These are phyloP conservation scores for Philereme transversata DNA, from an alignment of 2,888 invertebrate genomes.

Conservation along the genomic window DNA sequence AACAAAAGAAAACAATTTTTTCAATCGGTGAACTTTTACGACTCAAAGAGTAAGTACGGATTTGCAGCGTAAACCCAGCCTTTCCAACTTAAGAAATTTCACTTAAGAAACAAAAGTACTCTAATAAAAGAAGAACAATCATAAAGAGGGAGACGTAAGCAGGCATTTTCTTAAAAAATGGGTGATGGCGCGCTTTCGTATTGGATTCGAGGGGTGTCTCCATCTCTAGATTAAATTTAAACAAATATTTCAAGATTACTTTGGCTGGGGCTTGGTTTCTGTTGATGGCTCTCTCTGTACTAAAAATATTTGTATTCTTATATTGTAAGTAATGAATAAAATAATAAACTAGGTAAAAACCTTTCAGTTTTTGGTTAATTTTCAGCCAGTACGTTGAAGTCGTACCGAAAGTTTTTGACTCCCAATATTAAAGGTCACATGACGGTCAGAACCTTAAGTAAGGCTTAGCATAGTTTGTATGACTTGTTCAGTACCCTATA, in stretches of 20 bases:
- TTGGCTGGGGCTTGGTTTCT: constrained; percentile 10
- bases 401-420: no score
- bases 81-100: constrained; percentile 79
- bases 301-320: constrained; percentile 13
- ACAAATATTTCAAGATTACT: constrained; percentile 29
- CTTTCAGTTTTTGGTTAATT: no score
- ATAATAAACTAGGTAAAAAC: no score
- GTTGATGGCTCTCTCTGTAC: constrained; percentile 11
- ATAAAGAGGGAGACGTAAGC: constrained; percentile 76
- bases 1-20: constrained; percentile 65
- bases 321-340: neutral
- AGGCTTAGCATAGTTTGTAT: no score
- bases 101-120: constrained; percentile 82
- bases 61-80: constrained; percentile 74
- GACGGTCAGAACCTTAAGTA: no score
- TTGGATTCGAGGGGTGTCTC: constrained; percentile 32
- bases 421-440: no score
- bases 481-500: no score
- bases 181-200: constrained; percentile 36
- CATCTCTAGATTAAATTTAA: constrained; percentile 33
- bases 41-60: constrained; percentile 76
- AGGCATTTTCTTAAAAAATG: constrained; percentile 61
- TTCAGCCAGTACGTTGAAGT: no score
- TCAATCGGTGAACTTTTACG: constrained; percentile 78
- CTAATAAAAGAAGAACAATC: constrained; percentile 83